These are phyloP conservation scores for Drosophila yakuba DNA, from an alignment of 1,140 invertebrate genomes.

Conservation along the genomic window DNA sequence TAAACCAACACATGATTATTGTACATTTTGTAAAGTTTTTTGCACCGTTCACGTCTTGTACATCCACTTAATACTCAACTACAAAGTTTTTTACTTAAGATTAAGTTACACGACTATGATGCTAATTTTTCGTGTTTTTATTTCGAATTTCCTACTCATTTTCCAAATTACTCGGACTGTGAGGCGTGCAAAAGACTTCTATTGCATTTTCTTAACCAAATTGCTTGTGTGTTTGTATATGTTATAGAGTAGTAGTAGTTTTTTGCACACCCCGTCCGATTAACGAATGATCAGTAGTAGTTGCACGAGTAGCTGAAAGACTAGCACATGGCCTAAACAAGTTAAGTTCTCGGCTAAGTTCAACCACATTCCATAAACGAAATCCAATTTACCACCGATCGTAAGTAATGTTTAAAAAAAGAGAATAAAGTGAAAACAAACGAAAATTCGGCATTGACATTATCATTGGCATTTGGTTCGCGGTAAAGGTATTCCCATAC, in stretches of 20 bases:
- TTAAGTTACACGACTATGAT: slow-evolving; percentile 39
- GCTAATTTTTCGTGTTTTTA: slow-evolving; percentile 65
- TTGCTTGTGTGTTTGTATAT: slow-evolving; percentile 47
- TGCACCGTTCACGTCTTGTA: slow-evolving; percentile 68
- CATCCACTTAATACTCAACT: slow-evolving; percentile 30
- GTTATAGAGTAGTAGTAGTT: slow-evolving; percentile 62
- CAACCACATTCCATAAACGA: slow-evolving; percentile 65
- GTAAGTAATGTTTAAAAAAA: slow-evolving; percentile 64
- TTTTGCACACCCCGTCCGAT: slow-evolving; percentile 58
- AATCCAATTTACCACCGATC: slow-evolving; percentile 48
- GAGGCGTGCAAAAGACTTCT: slow-evolving; percentile 79
- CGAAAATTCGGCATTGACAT: slow-evolving; percentile 55
- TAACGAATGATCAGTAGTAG: slow-evolving; percentile 32
- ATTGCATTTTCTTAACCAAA: slow-evolving; percentile 54
- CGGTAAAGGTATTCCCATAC: slow-evolving; percentile 28
- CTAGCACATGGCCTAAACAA: slow-evolving; percentile 40
- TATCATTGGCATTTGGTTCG: slow-evolving; percentile 64
- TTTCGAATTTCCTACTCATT: slow-evolving; percentile 14
- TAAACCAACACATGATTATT: slow-evolving; percentile 53
- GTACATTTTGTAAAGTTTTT: slow-evolving; percentile 83
- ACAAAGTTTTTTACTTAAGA: slow-evolving; percentile 39
- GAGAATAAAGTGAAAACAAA: slow-evolving; percentile 38
- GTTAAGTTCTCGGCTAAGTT: slow-evolving; percentile 62
- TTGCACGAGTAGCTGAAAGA: slow-evolving; percentile 48
- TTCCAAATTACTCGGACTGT: slow-evolving; percentile 2